Conservation (phyloP, 2,888 invertebrate species). For the Synergus itoensis region DNA sequence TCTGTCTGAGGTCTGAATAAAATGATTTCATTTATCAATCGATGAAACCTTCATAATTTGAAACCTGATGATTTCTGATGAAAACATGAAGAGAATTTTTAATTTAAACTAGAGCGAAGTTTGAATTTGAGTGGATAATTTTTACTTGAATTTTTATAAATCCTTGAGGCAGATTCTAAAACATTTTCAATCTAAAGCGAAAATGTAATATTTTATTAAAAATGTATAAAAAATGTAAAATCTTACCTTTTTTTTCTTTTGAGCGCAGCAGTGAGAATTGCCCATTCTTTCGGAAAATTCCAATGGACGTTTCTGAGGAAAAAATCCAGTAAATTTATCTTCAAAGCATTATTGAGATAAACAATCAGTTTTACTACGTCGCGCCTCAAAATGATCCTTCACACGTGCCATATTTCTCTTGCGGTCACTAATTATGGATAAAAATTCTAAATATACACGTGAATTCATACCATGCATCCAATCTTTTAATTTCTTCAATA, state of each 20-base stretch:
- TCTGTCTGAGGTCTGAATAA: too few species aligned
- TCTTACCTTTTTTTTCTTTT: constrained; percentile 26
- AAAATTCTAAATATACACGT: neutral
- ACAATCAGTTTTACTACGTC: neutral
- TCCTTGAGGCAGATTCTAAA: too few species aligned
- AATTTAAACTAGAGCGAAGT: too few species aligned
- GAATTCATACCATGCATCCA: neutral
- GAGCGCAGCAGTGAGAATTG: constrained; percentile 31
- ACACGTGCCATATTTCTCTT: neutral
- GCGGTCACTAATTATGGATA: neutral
- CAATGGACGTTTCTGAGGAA: neutral
- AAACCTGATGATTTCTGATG: too few species aligned
- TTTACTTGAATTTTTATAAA: too few species aligned
- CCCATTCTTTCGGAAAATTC: constrained; percentile 17
- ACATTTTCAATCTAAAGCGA: too few species aligned
- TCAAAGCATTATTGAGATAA: neutral
- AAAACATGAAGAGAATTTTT: too few species aligned
- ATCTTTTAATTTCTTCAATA: neutral
- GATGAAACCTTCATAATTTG: too few species aligned
- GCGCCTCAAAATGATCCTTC: neutral
- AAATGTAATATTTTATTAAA: neutral
- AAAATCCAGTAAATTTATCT: neutral
- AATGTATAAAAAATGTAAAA: neutral
- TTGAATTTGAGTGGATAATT: too few species aligned
- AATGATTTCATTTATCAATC: too few species aligned